Evolutionary conservation across 2,797 vertebrate species (phyloP).

Genomic region (Petrocephalus schoutedeni): DNA sequence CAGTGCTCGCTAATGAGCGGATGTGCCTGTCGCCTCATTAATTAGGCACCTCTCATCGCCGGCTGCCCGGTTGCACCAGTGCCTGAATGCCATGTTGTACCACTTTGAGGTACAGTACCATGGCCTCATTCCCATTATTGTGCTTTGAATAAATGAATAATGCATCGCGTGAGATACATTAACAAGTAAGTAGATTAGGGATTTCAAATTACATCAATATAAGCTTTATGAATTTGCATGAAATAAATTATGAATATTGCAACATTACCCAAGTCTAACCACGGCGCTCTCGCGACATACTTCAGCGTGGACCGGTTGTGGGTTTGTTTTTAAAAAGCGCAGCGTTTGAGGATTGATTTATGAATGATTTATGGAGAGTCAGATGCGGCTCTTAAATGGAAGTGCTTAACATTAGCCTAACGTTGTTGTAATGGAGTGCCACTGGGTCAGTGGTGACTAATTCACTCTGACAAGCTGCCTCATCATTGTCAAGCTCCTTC

Average conservation of each 20-base stretch:
- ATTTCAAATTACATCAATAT: constrained; percentile 59
- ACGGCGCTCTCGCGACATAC: constrained; percentile 43
- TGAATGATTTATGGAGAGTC: constrained; percentile 18
- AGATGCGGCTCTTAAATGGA: constrained; percentile 6
- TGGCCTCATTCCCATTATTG: constrained; percentile 44
- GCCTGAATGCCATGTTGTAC: neutral
- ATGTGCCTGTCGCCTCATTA: constrained; percentile 1
- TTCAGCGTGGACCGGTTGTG: neutral
- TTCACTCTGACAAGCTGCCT: neutral
- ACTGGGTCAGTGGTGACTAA: constrained; percentile 4
- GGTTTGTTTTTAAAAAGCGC: constrained; percentile 17
- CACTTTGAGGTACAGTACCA: constrained; percentile 15
- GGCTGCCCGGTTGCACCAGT: neutral
- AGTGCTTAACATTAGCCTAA: constrained; percentile 2
- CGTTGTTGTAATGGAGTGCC: neutral
- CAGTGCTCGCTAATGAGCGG: neutral
- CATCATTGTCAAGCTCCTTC: neutral
- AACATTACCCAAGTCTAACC: constrained; percentile 50
- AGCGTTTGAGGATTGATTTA: constrained; percentile 14
- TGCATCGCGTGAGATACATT: constrained; percentile 54
- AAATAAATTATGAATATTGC: constrained; percentile 57
- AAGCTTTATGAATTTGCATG: constrained; percentile 56
- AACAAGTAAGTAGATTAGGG: constrained; percentile 53
- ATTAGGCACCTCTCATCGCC: neutral
- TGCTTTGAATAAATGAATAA: constrained; percentile 57